Base-by-base conservation (phyloP, 2,888 invertebrate species). In the Cephus sareptanus region DNA sequence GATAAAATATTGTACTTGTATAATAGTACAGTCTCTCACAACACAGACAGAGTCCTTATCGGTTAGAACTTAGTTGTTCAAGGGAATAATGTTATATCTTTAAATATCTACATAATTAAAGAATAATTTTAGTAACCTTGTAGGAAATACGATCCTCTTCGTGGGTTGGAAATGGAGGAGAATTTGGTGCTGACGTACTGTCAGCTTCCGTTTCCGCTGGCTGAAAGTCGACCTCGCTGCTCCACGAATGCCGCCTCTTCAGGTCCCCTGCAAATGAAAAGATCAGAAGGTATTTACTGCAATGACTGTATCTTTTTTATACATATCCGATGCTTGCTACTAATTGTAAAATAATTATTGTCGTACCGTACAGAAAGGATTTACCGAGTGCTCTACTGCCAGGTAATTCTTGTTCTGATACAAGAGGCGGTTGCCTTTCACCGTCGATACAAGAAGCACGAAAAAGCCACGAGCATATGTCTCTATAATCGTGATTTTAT, bases 241-340 rank as follows among this genome's bases (percentile, higher is more conserved):
- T 86, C 87, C 88, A 89, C 34, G 89, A 89, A 82, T 89, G 89
- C 73, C 90, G 88, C 77, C 87, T 84, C 83, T 90, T 90, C 81
- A 87, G 83, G 79, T 90, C 90, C 77, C 86, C 90, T 89, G 83
- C 31, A 88, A 88, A 74, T 74, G 13, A 15, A 73, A 74, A 33
- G 33, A 77, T 23, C 3, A 68, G 68, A 68, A 9, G 13, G 33
- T 73, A 74, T 35, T 40, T 23, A 56, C 40, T 56, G 40, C 9
- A 15, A 40, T 13, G 23, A 9, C n/a, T 56, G 23, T 56, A 56
- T 56, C 40, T 56, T 9, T 56, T 1, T 40, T 35, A 23, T 56
- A 56, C 23, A 9, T 56, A 9, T 40, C 15, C n/a, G 71, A 71
- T 33, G 23, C 23, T 13, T 30, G 34, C 71, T 71, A 71, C 30